Conservation (phyloP, 2,113 vertebrate species). For the Condylura cristata region DNA sequence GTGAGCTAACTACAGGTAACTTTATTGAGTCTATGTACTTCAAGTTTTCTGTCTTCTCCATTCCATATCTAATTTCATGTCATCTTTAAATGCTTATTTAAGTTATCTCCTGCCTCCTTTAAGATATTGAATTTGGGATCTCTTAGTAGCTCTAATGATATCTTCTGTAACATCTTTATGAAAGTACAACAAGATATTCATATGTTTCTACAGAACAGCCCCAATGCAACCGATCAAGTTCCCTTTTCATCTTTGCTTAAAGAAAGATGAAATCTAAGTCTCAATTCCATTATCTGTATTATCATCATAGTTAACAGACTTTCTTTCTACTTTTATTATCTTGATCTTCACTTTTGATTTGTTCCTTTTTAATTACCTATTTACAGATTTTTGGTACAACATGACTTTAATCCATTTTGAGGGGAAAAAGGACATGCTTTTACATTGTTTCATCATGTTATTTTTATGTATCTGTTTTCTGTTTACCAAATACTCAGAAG, state of each 20-base stretch:
- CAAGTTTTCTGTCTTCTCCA: too few species aligned
- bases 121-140: background rate
- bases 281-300: background rate
- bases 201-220: background rate
- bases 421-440: background rate
- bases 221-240: background rate
- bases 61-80: accelerated
- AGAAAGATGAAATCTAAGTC: background rate
- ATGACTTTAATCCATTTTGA: background rate
- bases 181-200: background rate
- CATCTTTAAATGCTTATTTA: background rate
- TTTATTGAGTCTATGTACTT: background rate
- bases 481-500: background rate
- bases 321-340: background rate
- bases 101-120: background rate
- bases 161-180: background rate
- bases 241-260: background rate
- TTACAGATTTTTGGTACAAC: background rate
- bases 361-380: background rate
- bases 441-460: background rate
- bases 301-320: background rate
- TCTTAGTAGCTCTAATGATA: background rate
- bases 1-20: background rate
- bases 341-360: background rate
- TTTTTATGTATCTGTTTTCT: background rate